Conservation (phyloP, 2,888 invertebrate genomes). For the Rhagophthalmus giganteus region DNA sequence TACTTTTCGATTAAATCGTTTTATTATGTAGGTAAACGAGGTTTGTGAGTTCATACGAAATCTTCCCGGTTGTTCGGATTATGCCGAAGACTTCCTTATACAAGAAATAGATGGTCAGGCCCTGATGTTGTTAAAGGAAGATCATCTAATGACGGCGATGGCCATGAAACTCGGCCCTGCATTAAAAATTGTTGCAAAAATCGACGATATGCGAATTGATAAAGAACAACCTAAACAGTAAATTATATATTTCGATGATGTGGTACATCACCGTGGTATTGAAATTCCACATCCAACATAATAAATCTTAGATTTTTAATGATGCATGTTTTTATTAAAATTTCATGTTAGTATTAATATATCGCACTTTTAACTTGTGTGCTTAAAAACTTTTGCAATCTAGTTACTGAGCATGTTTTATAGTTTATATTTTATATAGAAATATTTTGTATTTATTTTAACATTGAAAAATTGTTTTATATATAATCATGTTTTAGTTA, state of each 20-base stretch:
- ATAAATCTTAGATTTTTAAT: too few relatives aligned
- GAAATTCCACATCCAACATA: too few relatives aligned
- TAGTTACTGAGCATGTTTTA: too few relatives aligned
- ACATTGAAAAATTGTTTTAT: too few relatives aligned
- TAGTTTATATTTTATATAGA: too few relatives aligned
- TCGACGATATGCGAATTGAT: constrained; percentile 78
- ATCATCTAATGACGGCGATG: constrained; percentile 92
- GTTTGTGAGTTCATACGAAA: constrained; percentile 88
- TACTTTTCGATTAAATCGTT: too few relatives aligned
- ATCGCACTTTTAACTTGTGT: too few relatives aligned
- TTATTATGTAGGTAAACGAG: constrained; percentile 69
- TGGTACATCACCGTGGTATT: constrained; percentile 11
- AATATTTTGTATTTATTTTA: too few relatives aligned
- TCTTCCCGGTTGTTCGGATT: constrained; percentile 87
- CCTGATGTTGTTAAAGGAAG: constrained; percentile 85
- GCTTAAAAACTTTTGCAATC: too few relatives aligned
- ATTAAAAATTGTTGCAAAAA: constrained; percentile 91
- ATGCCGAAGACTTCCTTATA: constrained; percentile 91
- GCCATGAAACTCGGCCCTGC: constrained; percentile 96
- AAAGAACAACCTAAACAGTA: constrained; percentile 54
- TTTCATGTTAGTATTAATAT: too few relatives aligned
- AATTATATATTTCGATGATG: background rate
- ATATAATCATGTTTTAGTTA: too few relatives aligned
- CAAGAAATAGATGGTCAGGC: constrained; percentile 98
- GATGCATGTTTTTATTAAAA: too few relatives aligned